A percentile compares a stretch with the other conserved stretches of the same genome.
These are phyloP conservation scores for Eupithecia abbreviata DNA, from an alignment of 2,888 invertebrate genomes.

Conservation along the genomic window DNA sequence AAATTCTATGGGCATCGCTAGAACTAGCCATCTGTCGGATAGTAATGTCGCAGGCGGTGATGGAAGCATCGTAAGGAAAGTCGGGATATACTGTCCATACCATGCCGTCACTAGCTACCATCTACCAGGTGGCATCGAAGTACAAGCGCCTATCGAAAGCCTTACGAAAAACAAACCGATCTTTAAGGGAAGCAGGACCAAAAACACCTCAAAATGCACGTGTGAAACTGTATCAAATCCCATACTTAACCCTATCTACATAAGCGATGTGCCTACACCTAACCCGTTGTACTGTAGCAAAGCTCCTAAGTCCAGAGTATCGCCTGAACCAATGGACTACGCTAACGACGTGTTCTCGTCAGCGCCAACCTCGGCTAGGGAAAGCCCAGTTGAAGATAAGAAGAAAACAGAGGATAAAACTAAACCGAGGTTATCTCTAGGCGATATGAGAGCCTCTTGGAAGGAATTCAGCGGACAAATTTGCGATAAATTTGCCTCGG, in stretches of 20 bases:
- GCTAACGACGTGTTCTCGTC: conserved; percentile 21
- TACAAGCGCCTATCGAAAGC: background rate
- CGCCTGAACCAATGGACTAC: conserved; percentile 25
- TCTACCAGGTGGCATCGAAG: background rate
- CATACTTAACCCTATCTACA: background rate
- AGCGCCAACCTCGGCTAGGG: conserved; percentile 20
- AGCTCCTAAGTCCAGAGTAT: background rate
- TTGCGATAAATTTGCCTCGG: conserved; percentile 51
- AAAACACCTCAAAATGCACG: background rate
- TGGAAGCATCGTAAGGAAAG: background rate
- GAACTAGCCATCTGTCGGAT: background rate
- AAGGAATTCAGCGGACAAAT: conserved; percentile 57
- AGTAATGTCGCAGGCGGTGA: background rate
- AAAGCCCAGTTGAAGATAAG: conserved; percentile 29
- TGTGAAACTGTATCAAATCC: background rate
- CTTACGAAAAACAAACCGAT: background rate
- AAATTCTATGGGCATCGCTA: background rate
- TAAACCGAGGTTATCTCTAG: conserved; percentile 53
- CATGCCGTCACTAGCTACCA: background rate
- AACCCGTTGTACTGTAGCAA: conserved; percentile 19
- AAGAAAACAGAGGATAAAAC: conserved; percentile 36
- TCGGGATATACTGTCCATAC: background rate
- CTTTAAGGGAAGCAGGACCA: background rate
- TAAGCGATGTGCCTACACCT: background rate
- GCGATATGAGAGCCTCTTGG: conserved; percentile 65